Evolutionary conservation across 92 coral and sea anemone genomes (phyloP).

Genomic region (Phenganax stokvisi): DNA sequence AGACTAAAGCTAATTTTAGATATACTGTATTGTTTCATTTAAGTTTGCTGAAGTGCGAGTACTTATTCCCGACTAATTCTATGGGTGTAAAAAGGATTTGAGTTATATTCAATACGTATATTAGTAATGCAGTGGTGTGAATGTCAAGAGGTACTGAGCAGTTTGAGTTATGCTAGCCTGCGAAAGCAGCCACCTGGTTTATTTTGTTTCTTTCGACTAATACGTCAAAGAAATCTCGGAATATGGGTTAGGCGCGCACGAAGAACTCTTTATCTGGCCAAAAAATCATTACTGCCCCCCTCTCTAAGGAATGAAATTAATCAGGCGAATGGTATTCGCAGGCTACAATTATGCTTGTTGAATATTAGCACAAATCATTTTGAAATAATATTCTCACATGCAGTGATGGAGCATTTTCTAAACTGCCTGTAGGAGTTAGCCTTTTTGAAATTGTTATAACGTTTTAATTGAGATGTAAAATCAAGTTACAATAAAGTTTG

Average conservation of each 20-base stretch:
- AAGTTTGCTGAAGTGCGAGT: too few species aligned
- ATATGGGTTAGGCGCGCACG: background rate
- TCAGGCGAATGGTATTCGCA: background rate
- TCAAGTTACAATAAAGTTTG: background rate
- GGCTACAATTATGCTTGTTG: background rate
- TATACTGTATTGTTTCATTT: too few species aligned
- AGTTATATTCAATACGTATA: too few species aligned
- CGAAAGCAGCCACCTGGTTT: background rate
- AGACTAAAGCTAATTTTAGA: too few species aligned
- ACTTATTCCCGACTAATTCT: too few species aligned
- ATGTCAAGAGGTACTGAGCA: background rate
- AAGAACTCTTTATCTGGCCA: too few species aligned
- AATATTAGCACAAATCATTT: constrained; percentile 5
- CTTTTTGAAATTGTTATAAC: constrained; percentile 15
- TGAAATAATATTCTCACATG: background rate
- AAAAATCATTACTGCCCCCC: background rate
- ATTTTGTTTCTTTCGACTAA: background rate
- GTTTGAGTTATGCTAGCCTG: background rate
- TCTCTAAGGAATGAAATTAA: background rate
- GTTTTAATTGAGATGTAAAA: background rate
- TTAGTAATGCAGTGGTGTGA: background rate
- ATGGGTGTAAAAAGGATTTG: too few species aligned
- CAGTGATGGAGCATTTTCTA: background rate
- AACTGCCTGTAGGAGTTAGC: background rate
- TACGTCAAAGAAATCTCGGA: background rate